Base-by-base conservation (phyloP, 2,797 vertebrate genomes). In the Epinephelus malabaricus region DNA sequence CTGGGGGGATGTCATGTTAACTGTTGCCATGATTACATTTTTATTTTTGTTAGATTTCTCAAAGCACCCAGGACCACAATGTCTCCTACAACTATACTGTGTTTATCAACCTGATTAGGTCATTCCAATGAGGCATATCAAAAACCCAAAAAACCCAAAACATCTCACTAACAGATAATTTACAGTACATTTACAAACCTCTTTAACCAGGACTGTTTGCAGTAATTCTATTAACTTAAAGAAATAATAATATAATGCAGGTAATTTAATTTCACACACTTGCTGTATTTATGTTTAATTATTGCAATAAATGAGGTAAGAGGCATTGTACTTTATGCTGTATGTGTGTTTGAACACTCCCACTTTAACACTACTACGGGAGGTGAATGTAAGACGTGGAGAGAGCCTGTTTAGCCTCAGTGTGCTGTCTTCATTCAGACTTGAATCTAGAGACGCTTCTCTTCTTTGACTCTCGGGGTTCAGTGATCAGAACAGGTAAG, bases 401-500 rank as follows among this genome's bases (percentile, higher is more conserved):
- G 51, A 18, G 71, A 47, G 64, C 58, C 34, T 71, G 38, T 76
- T 78, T 9, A 18, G 49, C 64, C 55, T 78, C 55, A 73, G 66
- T 60, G 30, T 53, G 23, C n/a, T 0, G 12, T 69, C 68, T 66
- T 74, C 46, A 75, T 53, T 77, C 61, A 73, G 51, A 66, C 73
- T 69, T 18, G 49, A 51, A 14, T 69, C 3, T 62, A 18, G 60
- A 34, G 51, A 62, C 0, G 0, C 40, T 12, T 84, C 55, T 18
- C 46, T 61, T 27, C 72, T 70, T 49, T 51, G 25, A 49, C 67
- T 58, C 14, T 64, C 30, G 61, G 55, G 25, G 19, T 63, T 72
- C 43, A 49, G 63, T 60, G 34, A 73, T 59, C 73, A 73, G 19
- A 46, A 7, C 65, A 79, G 69, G 81, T 86, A 73, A 85, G 65